Conservation (phyloP, 2,113 vertebrate genomes). For the Rhipidura dahli region DNA sequence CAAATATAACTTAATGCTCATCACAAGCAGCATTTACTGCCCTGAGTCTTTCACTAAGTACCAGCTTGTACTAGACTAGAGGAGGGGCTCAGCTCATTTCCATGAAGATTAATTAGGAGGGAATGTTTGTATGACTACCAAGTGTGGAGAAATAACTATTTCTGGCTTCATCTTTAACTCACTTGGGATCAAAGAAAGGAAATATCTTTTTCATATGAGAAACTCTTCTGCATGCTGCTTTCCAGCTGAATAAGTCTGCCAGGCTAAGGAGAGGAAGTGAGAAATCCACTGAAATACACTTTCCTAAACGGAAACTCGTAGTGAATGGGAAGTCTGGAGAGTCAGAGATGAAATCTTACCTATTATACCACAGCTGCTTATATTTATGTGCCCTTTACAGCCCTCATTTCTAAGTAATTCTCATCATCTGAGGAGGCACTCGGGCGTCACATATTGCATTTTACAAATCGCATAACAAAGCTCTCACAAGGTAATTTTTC, state of each 20-base stretch:
- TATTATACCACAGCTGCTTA: slow-evolving; percentile 46
- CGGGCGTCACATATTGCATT: slow-evolving; percentile 13
- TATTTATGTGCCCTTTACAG: slow-evolving; percentile 60
- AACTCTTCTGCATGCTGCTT: not conserved
- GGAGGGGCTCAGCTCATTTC: not conserved
- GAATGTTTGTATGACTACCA: not conserved
- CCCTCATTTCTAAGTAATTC: slow-evolving; percentile 51
- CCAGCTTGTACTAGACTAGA: not conserved
- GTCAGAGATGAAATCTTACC: slow-evolving; percentile 27
- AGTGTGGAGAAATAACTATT: not conserved
- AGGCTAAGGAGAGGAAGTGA: not conserved
- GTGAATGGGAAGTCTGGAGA: slow-evolving; percentile 3
- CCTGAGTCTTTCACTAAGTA: not conserved
- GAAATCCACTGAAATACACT: slow-evolving; percentile 2
- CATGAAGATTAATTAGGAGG: not conserved
- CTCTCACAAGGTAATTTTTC: slow-evolving; percentile 48
- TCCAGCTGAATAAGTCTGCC: not conserved
- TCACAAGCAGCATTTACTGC: not conserved
- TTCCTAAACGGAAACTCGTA: not conserved
- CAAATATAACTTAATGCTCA: not conserved
- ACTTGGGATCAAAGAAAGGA: not conserved
- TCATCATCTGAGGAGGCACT: slow-evolving; percentile 43
- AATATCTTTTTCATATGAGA: not conserved
- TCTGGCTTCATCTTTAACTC: not conserved
- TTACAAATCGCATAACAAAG: slow-evolving; percentile 56